These are phyloP conservation scores for Hololepta plana DNA, from an alignment of 2,888 invertebrate species.

Conservation along the genomic window DNA sequence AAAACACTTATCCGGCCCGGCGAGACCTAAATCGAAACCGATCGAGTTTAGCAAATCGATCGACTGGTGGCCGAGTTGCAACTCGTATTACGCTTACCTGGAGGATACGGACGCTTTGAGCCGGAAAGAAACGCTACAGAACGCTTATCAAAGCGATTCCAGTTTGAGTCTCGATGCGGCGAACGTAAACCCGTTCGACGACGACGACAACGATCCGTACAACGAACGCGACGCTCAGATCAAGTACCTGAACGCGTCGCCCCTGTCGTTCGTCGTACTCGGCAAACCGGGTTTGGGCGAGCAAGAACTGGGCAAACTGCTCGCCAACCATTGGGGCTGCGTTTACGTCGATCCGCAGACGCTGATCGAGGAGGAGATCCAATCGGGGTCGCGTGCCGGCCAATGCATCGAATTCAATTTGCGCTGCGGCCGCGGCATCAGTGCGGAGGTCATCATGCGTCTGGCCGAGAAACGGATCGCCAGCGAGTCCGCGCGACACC, in stretches of 20 bases:
- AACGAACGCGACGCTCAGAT: conserved; percentile 34
- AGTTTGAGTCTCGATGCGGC: too few species aligned
- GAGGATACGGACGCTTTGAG: conserved; percentile 27
- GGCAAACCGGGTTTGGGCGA: conserved; percentile 39
- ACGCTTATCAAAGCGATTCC: background rate
- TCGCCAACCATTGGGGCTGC: conserved; percentile 38
- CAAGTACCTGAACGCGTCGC: conserved; percentile 29
- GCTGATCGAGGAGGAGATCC: conserved; percentile 37
- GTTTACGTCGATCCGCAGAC: conserved; percentile 37
- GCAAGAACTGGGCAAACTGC: conserved; percentile 32
- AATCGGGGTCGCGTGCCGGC: conserved; percentile 34
- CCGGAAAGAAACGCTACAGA: conserved; percentile 11
- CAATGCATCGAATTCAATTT: conserved; percentile 38
- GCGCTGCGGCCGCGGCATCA: conserved; percentile 31
- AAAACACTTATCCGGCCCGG: conserved; percentile 13
- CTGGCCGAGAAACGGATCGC: conserved; percentile 33
- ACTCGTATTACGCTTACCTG: conserved; percentile 26
- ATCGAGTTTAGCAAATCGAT: conserved; percentile 1
- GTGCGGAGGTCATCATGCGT: conserved; percentile 30
- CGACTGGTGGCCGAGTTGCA: conserved; percentile 23
- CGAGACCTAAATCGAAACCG: background rate
- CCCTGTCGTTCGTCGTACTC: conserved; percentile 38
- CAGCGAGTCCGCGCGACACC: conserved; percentile 32
- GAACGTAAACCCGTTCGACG: too few species aligned
- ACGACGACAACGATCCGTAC: conserved; percentile 23